Evolutionary conservation across 2,888 invertebrate genomes (phyloP), one percentile per base, ranked within the genome.

Genomic region (Cosmia pyralina): DNA sequence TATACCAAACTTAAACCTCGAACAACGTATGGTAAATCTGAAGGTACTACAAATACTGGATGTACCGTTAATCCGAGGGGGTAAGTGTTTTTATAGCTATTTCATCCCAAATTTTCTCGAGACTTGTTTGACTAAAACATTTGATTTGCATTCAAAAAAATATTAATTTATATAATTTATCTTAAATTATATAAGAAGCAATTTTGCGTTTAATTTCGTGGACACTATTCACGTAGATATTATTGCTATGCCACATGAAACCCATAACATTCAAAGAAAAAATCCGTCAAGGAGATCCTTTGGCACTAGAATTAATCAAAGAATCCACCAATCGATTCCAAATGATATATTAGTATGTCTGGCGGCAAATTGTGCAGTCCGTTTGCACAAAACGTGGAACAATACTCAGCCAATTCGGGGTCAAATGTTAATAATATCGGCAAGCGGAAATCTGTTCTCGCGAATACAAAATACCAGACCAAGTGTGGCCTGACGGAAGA

Each of bases 371-470:
- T 80, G 57, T 75, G 62, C 69, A 72, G 52, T 67, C 59, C 34
- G 62, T 65, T 71, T 69, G 64, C 72, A 76, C 77, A 74, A 83
- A 83, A 79, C 73, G 50, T 65, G 72, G 74, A 63, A 72, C 83
- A 77, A 75, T 74, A 71, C 72, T 85, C 75, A 73, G 77, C 86
- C 89, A 89, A 89, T 93, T 94, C 93, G 94, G 94, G 94, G 95
- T 94, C 95, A 92, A 90, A 93, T 94, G 94, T 93, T 93, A 93
- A 94, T 94, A 93, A 94, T 93, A 94, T 93, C 92, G 92, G 94
- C 95, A 94, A 93, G 92, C 94, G 95, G 95, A 95, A 95, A 93
- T 91, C 88, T 87, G 90, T 92, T 88, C 88, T 88, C 83, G 92
- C 93, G 96, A 95, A 96, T 96, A 95, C 95, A 92, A 95, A 95